Evolutionary conservation across 1,140 invertebrate genomes (phyloP), one percentile per base, ranked within the genome.

Genomic region (Druon quercuslanigerum): DNA sequence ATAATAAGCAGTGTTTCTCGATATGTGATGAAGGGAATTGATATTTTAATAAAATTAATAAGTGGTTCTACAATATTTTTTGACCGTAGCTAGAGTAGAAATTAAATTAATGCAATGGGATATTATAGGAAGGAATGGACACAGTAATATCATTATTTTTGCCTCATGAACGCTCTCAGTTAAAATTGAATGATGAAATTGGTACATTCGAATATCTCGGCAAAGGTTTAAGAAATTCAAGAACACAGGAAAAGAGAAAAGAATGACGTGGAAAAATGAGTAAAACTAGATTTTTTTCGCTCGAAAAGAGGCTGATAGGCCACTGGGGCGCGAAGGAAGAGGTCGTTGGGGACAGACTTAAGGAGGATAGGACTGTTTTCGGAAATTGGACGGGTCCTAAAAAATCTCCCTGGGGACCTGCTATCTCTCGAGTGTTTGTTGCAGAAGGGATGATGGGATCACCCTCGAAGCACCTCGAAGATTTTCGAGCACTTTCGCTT

Each of bases 301-400:
- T 50, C 1, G 14, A 51, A 66, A 33, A 71, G 52, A 70, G 74
- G 51, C 20, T 71, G 76, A 72, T 79, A 50, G 72, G 77, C 73
- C 75, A 79, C 76, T 77, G 73, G 76, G 75, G 71, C 76, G 74
- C 76, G 54, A 74, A 75, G 71, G 19, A 80, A 78, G 70, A 76
- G 74, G 77, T 70, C 79, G 60, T 74, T 66, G 74, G 72, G 71
- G 71, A 76, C 50, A 72, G 57, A 51, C 75, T 82, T 79, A 76
- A 82, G 80, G 75, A 76, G 76, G 76, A 79, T 72, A 72, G 54
- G 76, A 82, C 76, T 82, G 83, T 86, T 87, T 89, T 86, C 83
- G 79, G 82, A 86, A 89, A 89, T 89, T 89, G 87, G 77, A 87
- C 81, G 78, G 73, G 73, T 75, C 74, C 75, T 79, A 79, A 84